Percentiles rank a stretch among this genome's conserved stretches.
Evolutionary conservation across 2,113 vertebrate species (phyloP).

Genomic region (Tragelaphus imberbis): DNA sequence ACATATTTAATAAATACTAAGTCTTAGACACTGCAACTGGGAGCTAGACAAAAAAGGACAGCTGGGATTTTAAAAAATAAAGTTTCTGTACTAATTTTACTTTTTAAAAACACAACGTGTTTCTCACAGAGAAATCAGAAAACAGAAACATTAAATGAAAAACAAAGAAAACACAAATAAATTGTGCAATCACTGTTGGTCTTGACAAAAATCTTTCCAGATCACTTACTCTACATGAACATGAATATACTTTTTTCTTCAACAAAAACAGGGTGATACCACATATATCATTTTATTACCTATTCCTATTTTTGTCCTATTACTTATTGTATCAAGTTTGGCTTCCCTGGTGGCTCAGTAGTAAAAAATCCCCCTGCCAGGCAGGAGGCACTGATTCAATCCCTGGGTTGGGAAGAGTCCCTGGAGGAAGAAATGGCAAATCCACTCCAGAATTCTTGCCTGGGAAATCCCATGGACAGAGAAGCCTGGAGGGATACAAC

Average conservation of each 20-base stretch:
- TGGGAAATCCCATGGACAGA: neutral
- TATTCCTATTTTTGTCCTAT: neutral
- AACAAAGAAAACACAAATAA: neutral
- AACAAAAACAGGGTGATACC: neutral
- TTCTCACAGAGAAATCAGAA: neutral
- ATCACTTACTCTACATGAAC: neutral
- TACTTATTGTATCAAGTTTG: neutral
- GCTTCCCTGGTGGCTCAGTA: neutral
- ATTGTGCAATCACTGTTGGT: neutral
- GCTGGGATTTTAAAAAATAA: constrained; percentile 1
- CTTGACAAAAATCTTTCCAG: neutral
- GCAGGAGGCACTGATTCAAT: neutral
- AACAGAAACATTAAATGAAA: neutral
- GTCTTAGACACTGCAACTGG: neutral
- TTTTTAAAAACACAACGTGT: constrained; percentile 1
- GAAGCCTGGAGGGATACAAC: neutral
- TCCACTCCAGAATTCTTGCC: neutral
- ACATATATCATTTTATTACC: neutral
- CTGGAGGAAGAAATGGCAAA: neutral
- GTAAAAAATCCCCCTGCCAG: neutral
- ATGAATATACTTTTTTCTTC: neutral
- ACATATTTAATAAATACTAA: constrained; percentile 9
- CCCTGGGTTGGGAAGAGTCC: neutral
- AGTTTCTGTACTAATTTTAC: neutral
- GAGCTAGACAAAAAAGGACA: neutral